Base-by-base conservation (phyloP, 2,888 invertebrate genomes). In the Phlogophora meticulosa region DNA sequence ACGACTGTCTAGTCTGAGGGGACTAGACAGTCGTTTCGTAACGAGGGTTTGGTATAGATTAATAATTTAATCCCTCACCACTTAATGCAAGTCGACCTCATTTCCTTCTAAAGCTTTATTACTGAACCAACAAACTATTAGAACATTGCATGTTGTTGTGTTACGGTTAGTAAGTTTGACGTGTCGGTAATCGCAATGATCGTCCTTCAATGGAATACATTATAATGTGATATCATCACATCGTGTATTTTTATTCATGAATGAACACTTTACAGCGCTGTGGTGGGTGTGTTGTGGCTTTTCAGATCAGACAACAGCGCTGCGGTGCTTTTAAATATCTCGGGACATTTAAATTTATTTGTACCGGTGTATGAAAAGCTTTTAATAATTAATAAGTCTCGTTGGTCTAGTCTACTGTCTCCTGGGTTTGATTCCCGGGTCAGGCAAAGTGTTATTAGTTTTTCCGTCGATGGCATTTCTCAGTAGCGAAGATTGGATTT, bases 201-300 rank as follows among this genome's bases (percentile, higher is more conserved):
- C 49, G 53, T 46, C 73, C 78, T 78, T 78, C 49, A 78, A 7
- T 36, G 11, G 13, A n/a, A 11, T 46, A 38, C 38, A 56, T 43
- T 72, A 46, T 34, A 57, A 62, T 22, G 22, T 61, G 45, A 45
- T 59, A 46, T 61, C 36, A 75, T 66, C 17, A 28, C 20, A 55
- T 53, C 28, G 13, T 28, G 17, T 58, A 36, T 76, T 56, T 49
- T 51, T 69, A 46, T 62, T 77, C 32, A 40, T 62, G 46, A 77
- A 62, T 56, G 42, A 52, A 77, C 17, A 36, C 17, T 59, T 11
- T 45, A 43, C 28, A 40, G 11, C 36, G 24, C n/a, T n/a, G n/a
- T n/a, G n/a, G n/a, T 48, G 46, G 34, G 45, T 24, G 38, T 20
- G 34, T 72, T 4, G 15, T 40, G 61, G 7, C 4, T 7, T 24